A percentile compares a stretch with the other conserved stretches of the same genome.
Conservation (phyloP, 2,888 invertebrate species). For the Atethmia centrago region DNA sequence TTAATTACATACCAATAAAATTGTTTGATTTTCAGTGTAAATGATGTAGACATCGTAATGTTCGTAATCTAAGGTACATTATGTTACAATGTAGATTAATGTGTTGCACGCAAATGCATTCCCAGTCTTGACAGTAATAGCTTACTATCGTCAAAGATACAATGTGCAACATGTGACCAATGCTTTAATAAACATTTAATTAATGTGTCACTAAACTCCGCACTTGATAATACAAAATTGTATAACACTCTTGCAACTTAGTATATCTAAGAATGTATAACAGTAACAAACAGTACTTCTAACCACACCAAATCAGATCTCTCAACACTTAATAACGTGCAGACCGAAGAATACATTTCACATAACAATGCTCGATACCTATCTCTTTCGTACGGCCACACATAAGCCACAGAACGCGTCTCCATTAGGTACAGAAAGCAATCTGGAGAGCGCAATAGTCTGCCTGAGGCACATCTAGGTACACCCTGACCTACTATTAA, state of each 20-base stretch:
- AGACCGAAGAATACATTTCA: constrained; percentile 19
- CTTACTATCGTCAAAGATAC: constrained; percentile 18
- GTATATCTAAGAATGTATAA: constrained; percentile 8
- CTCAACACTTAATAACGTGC: constrained; percentile 7
- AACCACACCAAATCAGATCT: constrained; percentile 30
- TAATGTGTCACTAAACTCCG: background rate
- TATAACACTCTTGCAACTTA: background rate
- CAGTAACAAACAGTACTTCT: constrained; percentile 11
- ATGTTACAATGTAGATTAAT: constrained; percentile 30
- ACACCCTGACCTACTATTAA: constrained; percentile 85
- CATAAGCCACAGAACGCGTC: constrained; percentile 59
- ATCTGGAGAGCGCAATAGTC: constrained; percentile 68
- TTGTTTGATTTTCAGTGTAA: constrained; percentile 16
- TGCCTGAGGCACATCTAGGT: constrained; percentile 78
- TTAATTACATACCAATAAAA: constrained; percentile 16
- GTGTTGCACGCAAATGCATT: constrained; percentile 9
- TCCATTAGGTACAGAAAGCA: constrained; percentile 70
- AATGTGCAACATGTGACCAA: constrained; percentile 18
- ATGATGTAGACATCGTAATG: constrained; percentile 26
- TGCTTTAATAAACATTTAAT: background rate
- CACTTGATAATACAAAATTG: background rate
- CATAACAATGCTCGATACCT: constrained; percentile 49
- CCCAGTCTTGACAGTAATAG: constrained; percentile 28
- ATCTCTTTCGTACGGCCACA: constrained; percentile 53
- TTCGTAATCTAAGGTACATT: constrained; percentile 26